These are phyloP conservation scores for Palythoa caribaeorum DNA, from an alignment of 92 coral and sea anemone species.

Conservation along the genomic window DNA sequence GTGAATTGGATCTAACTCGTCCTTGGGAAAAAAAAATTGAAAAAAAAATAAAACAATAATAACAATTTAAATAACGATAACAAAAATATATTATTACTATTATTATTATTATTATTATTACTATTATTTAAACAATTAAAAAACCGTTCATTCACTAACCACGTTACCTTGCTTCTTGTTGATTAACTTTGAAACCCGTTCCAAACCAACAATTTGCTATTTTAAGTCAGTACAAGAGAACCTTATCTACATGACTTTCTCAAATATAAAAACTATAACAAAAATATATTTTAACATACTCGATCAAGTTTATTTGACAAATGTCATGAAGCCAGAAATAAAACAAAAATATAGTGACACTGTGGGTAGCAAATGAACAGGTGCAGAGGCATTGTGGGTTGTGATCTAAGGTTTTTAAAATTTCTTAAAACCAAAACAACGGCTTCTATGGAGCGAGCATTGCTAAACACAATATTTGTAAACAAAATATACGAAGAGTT, in stretches of 20 bases:
- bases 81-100: not conserved
- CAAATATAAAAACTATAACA: not conserved
- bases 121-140: not conserved
- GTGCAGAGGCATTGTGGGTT: not conserved
- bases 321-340: not conserved
- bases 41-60: not conserved
- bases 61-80: not conserved
- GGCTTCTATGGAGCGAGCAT: not conserved
- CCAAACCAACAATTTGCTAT: too few species aligned
- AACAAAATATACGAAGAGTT: too few species aligned
- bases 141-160: not conserved
- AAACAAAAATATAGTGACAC: not conserved
- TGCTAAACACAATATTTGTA: too few species aligned
- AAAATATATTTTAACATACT: not conserved
- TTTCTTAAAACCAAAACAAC: not conserved
- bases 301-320: too few species aligned
- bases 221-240: too few species aligned
- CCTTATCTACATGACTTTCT: not conserved
- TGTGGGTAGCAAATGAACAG: not conserved
- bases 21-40: too few species aligned
- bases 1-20: too few species aligned
- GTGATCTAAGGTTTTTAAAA: not conserved
- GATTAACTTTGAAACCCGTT: too few species aligned
- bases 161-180: not conserved
- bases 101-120: not conserved